phyloP scores from a whole-genome alignment of 2,113 vertebrate species.

The Propithecus coquereli region DNA sequence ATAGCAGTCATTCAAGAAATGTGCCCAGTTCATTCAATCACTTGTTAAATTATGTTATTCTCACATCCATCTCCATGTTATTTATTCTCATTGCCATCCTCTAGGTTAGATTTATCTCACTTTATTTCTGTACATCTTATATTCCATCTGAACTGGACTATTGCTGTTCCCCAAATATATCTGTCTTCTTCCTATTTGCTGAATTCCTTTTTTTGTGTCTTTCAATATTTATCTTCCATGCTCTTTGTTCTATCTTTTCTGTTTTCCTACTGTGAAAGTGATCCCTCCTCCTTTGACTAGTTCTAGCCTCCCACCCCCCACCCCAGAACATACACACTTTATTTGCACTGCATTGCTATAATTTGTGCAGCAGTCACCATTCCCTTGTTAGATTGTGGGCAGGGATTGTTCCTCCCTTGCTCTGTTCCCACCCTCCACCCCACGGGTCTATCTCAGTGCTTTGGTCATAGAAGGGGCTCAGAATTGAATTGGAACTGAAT shows the following conservation, averaged over 20 bases:
- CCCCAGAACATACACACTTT: accelerated
- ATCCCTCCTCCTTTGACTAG: background rate
- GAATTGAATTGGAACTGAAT: conserved; percentile 75
- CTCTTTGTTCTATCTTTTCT: background rate
- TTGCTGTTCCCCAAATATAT: background rate
- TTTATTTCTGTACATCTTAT: background rate
- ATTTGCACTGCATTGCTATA: background rate
- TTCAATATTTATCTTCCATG: background rate
- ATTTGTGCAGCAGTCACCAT: background rate
- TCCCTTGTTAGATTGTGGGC: background rate
- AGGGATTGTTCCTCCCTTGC: background rate
- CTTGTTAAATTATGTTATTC: background rate
- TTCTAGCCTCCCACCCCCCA: background rate
- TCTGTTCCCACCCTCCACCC: background rate
- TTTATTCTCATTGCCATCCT: background rate
- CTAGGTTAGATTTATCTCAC: background rate
- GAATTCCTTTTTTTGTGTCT: background rate
- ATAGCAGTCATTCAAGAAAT: background rate
- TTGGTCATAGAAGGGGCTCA: conserved; percentile 65
- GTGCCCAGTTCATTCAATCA: background rate
- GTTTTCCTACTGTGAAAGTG: background rate
- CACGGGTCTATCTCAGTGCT: conserved; percentile 47
- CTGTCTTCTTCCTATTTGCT: background rate
- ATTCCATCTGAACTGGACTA: background rate
- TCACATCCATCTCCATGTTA: background rate